A percentile compares a stretch with the other conserved stretches of the same genome.
phyloP scores from a whole-genome alignment of 2,113 vertebrate genomes.

The Gobiocypris rarus region DNA sequence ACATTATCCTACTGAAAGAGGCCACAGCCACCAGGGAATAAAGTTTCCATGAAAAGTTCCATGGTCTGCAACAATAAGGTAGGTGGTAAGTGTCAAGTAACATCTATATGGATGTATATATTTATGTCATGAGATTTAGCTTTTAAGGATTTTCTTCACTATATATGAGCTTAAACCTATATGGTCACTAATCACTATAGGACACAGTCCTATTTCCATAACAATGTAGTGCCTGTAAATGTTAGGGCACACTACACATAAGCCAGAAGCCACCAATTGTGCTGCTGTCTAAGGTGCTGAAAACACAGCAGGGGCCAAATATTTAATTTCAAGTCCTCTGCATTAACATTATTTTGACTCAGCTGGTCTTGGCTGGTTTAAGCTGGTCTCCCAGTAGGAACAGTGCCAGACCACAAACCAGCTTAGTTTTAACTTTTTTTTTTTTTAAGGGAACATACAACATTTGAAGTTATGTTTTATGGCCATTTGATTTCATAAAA shows the following conservation, averaged over 20 bases:
- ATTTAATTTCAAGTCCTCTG: constrained; percentile 11
- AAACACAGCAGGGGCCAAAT: constrained; percentile 62
- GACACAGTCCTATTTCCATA: not conserved
- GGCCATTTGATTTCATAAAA: not conserved
- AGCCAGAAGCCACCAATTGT: not conserved
- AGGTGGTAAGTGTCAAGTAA: too few species aligned
- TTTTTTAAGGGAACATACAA: not conserved
- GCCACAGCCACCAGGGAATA: too few species aligned
- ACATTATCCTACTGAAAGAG: too few species aligned
- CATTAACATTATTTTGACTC: constrained; percentile 6
- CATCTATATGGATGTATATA: too few species aligned
- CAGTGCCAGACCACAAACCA: not conserved
- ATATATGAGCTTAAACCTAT: not conserved
- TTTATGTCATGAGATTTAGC: not conserved
- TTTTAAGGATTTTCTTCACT: not conserved
- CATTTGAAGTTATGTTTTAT: not conserved
- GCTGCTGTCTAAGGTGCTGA: constrained; percentile 75
- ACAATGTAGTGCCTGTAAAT: not conserved
- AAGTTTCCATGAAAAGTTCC: too few species aligned
- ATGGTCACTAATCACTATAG: not conserved
- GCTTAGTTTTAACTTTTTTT: not conserved
- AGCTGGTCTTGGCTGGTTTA: not conserved
- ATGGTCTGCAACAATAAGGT: too few species aligned
- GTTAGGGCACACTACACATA: not conserved
- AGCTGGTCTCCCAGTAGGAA: not conserved